Evolutionary conservation across 1,140 invertebrate species (phyloP), one percentile per base, ranked within the genome.

Genomic region (Drosophila grimshawi): DNA sequence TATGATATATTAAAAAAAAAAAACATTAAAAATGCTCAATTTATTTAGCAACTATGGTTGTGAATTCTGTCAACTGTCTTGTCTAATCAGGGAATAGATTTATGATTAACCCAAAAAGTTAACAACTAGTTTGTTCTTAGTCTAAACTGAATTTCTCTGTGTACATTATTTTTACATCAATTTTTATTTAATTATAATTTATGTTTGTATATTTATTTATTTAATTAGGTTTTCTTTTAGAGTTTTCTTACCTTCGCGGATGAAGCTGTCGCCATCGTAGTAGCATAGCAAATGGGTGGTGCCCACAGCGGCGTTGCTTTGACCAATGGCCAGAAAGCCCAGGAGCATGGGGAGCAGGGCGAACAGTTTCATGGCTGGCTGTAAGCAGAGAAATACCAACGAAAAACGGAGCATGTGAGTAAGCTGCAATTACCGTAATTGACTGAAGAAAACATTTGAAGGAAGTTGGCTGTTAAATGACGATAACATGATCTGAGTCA

Each of bases 211-310:
- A 39, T 10, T 39, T 39, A 39, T 8, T 39, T 10, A 8, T 39
- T 39, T 39, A 39, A 7, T 8, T 39, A 39, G 37, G 10, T 8
- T 8, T 10, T 8, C 7, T 39, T 39, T 39, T 39, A 2, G 8
- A 8, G 6, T 59, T 60, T 10, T 60, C 94, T 94, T 92, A 95
- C 95, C 95, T 93, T 95, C 94, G 77, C 95, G 94, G 70, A 93
- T 93, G 82, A 94, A 94, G 65, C 95, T 94, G 88, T 93, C 94
- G 92, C 94, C 95, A 86, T 95, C 94, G 83, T 95, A 96, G 89
- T 95, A 96, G 90, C 95, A 96, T 67, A 96, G 93, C 11, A 95
- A 93, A 92, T 95, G 95, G 59, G 91, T 72, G 0, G 80, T 62
- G 35, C 81, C 77, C n/a, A 91, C 78, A 39, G 72, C 80, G 7